Conservation (phyloP, 1,140 invertebrate species). For the Trichogramma pretiosum region DNA sequence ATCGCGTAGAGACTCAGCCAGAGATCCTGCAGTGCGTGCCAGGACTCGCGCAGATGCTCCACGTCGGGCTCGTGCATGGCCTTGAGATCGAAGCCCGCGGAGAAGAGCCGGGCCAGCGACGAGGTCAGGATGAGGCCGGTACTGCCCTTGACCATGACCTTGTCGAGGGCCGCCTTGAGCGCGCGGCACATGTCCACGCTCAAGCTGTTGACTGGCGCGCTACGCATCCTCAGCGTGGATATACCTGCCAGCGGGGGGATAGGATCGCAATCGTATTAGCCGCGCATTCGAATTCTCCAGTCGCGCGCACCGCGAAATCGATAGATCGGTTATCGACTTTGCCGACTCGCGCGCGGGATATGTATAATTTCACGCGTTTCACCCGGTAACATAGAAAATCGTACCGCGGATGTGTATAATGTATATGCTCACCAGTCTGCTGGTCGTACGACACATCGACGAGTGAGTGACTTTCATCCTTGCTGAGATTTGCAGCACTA, state of each 20-base stretch:
- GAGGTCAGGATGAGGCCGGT: conserved; percentile 73
- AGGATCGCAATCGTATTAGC: not conserved
- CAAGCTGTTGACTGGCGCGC: conserved; percentile 71
- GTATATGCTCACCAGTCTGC: too few species aligned
- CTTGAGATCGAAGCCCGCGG: conserved; percentile 72
- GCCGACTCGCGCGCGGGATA: not conserved
- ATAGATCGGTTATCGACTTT: not conserved
- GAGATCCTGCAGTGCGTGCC: conserved; percentile 65
- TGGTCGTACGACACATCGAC: not conserved
- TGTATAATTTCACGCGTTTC: too few species aligned
- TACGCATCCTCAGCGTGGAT: conserved; percentile 62
- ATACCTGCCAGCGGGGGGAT: conserved; percentile 43
- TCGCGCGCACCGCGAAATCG: not conserved
- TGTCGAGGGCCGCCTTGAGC: conserved; percentile 56
- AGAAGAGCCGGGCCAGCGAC: conserved; percentile 63
- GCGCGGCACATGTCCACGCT: conserved; percentile 50
- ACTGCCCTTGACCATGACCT: conserved; percentile 54
- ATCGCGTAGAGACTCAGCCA: conserved; percentile 71
- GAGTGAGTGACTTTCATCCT: not conserved
- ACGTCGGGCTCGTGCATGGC: conserved; percentile 76
- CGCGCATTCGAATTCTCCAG: not conserved
- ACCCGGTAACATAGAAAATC: too few species aligned
- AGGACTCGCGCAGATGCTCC: conserved; percentile 60
- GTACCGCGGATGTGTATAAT: too few species aligned
- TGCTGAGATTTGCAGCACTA: too few species aligned